Percentiles rank a stretch among this genome's conserved stretches.
phyloP scores from a whole-genome alignment of 2,888 invertebrate genomes.

The Orthonevra nobilis region DNA sequence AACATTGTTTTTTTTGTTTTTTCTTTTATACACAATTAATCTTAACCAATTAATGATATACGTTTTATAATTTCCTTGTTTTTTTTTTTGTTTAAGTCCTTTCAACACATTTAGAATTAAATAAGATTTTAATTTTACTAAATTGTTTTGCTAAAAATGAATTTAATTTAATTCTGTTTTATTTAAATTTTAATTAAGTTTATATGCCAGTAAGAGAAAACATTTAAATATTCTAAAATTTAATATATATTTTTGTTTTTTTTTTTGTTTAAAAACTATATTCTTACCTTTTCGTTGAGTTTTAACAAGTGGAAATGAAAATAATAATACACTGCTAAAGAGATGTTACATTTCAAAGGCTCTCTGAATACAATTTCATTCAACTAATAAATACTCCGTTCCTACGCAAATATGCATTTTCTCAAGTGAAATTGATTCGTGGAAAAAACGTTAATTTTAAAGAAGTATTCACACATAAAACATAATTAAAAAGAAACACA shows the following conservation, averaged over 20 bases:
- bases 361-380: too few relatives aligned
- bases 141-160: constrained; percentile 6
- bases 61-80: too few relatives aligned
- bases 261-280: background rate
- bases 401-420: too few relatives aligned
- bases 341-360: too few relatives aligned
- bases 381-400: too few relatives aligned
- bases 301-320: too few relatives aligned
- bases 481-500: too few relatives aligned
- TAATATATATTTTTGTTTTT: constrained; percentile 11
- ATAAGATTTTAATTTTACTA: constrained; percentile 17
- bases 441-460: too few relatives aligned
- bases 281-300: too few relatives aligned
- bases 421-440: too few relatives aligned
- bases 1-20: constrained; percentile 1
- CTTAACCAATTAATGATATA: constrained; percentile 29
- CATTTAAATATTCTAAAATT: constrained; percentile 32
- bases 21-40: constrained; percentile 19
- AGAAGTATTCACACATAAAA: too few relatives aligned
- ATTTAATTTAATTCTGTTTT: constrained; percentile 19
- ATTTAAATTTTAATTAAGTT: constrained; percentile 28
- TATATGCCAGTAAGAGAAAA: constrained; percentile 41
- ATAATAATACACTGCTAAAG: too few relatives aligned
- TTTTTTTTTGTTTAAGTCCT: constrained; percentile 3
- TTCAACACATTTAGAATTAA: constrained; percentile 18